Conservation (phyloP, 2,888 invertebrate genomes). For the Schizotus pectinicornis region DNA sequence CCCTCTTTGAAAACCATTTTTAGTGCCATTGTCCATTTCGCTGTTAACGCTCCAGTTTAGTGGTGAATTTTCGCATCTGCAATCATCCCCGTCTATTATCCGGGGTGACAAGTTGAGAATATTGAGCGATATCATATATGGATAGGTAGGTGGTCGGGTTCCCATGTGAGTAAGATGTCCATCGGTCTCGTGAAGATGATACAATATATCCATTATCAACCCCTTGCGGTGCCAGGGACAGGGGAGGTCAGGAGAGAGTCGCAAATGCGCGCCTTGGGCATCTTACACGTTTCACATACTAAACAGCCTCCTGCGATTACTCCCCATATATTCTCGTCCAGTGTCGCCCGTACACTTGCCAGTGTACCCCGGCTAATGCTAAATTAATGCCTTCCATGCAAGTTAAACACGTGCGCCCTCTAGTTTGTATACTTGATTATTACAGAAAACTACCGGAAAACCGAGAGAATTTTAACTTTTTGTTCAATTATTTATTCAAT, state of each 20-base stretch:
- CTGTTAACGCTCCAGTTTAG: too few relatives aligned
- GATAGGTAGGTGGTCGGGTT: conserved; percentile 17
- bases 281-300: conserved; percentile 58
- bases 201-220: conserved; percentile 57
- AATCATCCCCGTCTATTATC: conserved; percentile 9
- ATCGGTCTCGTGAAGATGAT: conserved; percentile 52
- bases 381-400: conserved; percentile 35
- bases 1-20: too few relatives aligned
- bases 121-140: conserved; percentile 25
- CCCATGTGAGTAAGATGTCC: conserved; percentile 44
- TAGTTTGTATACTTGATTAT: conserved; percentile 11
- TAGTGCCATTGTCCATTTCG: too few relatives aligned
- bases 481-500: too few relatives aligned
- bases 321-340: conserved; percentile 53
- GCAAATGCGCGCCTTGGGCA: conserved; percentile 56
- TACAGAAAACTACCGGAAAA: conserved; percentile 1
- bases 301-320: conserved; percentile 57
- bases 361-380: conserved; percentile 29
- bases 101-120: conserved; percentile 26
- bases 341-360: conserved; percentile 31
- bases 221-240: conserved; percentile 41
- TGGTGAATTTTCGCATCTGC: too few relatives aligned
- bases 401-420: conserved; percentile 31
- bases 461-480: neutral
- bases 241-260: conserved; percentile 41